Evolutionary conservation across 2,797 vertebrate species (phyloP), one percentile per base, ranked within the genome.

Genomic region (Pogoniulus pusillus): DNA sequence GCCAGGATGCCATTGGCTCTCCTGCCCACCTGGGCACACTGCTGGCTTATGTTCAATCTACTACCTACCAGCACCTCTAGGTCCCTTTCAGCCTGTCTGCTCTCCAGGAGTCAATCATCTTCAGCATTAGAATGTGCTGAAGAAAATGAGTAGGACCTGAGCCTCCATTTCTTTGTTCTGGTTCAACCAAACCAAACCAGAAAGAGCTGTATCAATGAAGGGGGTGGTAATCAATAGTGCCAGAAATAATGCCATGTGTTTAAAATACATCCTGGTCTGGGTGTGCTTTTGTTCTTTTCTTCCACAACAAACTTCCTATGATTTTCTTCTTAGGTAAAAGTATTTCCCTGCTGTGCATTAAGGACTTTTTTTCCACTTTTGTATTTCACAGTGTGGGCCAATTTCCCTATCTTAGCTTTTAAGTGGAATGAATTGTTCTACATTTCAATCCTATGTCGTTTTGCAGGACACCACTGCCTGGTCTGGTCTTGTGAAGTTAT

Each of bases 401-500:
- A 43, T 43, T 94, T 58, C 71, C 13, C 4, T 78, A 60, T 82
- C n/a, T 93, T 55, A 87, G 37, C 55, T 89, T 74, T 72, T 89
- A 90, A 82, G 57, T 94, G 51, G 91, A 91, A 85, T 63, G 66
- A 59, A 70, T 91, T 86, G 82, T 87, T 89, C 75, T 81, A 26
- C 92, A 51, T 75, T 90, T 95, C 85, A 95, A 90, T 94, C 69
- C 62, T 86, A 26, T 93, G 62, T 96, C 69, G 75, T 95, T 97
- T 98, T 97, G 78, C 95, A 98, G 98, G 96, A 97, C 78, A 96
- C 95, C 74, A 66, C 97, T 93, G 91, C 94, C 29, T 98, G 98
- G 97, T 97, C 97, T 89, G 95, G 97, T 30, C 94, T 98, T 86
- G 97, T 98, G 96, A 98, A 97, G 95, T 92, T 98, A 84, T 98